phyloP scores from a whole-genome alignment of 92 coral and sea anemone species.

The Zoanthus gigantus region DNA sequence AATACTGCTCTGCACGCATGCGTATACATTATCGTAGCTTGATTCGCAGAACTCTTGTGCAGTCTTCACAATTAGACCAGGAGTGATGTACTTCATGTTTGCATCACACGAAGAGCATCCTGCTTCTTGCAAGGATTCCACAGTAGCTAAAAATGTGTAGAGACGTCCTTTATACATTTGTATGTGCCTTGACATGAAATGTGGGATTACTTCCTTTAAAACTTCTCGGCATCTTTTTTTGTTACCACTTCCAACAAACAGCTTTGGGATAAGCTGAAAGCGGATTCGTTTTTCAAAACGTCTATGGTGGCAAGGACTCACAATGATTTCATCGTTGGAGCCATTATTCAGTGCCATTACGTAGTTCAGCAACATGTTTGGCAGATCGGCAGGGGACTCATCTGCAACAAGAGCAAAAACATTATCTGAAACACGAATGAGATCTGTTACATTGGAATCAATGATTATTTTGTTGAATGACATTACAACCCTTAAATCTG shows the following conservation, averaged over 20 bases:
- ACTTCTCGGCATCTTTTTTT: constrained; percentile 2
- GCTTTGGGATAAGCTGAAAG: constrained; percentile 26
- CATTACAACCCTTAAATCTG: not conserved
- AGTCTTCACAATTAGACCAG: constrained; percentile 33
- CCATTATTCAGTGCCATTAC: constrained; percentile 4
- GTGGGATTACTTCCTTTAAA: constrained; percentile 6
- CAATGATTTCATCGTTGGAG: not conserved
- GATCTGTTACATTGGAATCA: constrained; percentile 28
- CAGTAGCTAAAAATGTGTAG: constrained; percentile 1
- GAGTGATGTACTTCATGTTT: constrained; percentile 33
- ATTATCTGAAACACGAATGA: constrained; percentile 14
- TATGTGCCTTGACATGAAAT: not conserved
- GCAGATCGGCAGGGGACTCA: constrained; percentile 11
- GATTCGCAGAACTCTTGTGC: constrained; percentile 33
- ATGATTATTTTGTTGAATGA: constrained; percentile 22
- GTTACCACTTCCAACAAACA: constrained; percentile 21
- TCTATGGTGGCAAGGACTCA: constrained; percentile 30
- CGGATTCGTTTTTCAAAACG: constrained; percentile 1
- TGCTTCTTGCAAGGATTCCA: constrained; percentile 12
- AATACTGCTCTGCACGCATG: constrained; percentile 39
- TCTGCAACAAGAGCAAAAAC: constrained; percentile 31
- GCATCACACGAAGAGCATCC: constrained; percentile 35
- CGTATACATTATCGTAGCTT: constrained; percentile 5
- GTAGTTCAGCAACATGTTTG: constrained; percentile 12
- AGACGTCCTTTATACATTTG: constrained; percentile 8